phyloP scores from a whole-genome alignment of 1,140 invertebrate genomes.

The Anthonomus grandis region DNA sequence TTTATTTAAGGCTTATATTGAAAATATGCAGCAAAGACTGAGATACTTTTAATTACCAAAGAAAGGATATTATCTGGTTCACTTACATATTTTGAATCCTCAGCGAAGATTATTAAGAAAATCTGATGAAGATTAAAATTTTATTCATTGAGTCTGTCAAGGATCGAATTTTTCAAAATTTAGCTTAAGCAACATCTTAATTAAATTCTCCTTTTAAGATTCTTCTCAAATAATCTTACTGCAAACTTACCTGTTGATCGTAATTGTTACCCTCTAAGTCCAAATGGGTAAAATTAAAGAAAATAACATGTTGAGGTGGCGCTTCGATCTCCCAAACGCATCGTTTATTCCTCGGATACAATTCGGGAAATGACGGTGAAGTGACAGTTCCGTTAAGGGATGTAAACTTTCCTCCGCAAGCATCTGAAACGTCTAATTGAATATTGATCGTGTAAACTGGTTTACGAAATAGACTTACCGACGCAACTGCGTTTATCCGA shows the following conservation, averaged over 20 bases:
- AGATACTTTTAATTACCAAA: no score
- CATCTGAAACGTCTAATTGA: slow-evolving; percentile 62
- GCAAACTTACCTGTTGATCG: slow-evolving; percentile 58
- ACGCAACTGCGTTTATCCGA: slow-evolving; percentile 96
- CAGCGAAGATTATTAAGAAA: no score
- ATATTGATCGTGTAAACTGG: neutral
- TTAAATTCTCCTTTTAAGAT: neutral
- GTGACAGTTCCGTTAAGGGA: slow-evolving; percentile 87
- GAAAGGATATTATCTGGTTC: no score
- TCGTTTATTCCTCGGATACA: slow-evolving; percentile 91
- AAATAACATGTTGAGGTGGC: slow-evolving; percentile 86
- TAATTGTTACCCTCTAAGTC: slow-evolving; percentile 95
- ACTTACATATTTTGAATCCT: no score
- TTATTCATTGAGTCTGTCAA: no score
- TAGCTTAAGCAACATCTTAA: no score
- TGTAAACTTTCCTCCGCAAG: slow-evolving; percentile 90
- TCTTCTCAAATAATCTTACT: neutral
- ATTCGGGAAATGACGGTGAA: slow-evolving; percentile 92
- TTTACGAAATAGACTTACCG: slow-evolving; percentile 63
- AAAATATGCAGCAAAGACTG: no score
- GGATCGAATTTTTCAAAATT: no score
- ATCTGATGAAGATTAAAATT: no score
- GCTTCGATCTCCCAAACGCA: slow-evolving; percentile 98
- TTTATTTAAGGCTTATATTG: no score
- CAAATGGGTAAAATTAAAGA: slow-evolving; percentile 97